A percentile compares a stretch with the other conserved stretches of the same genome.
These are phyloP conservation scores for Rhea pennata DNA, from an alignment of 2,113 vertebrate genomes.

Conservation along the genomic window DNA sequence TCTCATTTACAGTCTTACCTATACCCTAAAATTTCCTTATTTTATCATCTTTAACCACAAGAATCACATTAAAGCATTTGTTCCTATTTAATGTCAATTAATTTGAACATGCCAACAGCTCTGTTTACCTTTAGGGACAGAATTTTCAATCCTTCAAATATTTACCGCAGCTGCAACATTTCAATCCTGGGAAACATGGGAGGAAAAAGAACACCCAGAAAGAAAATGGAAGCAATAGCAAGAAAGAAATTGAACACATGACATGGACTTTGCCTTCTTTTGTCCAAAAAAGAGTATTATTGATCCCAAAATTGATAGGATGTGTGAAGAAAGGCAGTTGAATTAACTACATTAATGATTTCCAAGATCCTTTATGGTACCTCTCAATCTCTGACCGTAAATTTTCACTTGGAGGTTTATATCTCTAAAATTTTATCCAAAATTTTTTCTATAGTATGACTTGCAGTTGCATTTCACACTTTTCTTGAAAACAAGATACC, in stretches of 20 bases:
- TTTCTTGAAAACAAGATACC: not conserved
- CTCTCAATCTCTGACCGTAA: not conserved
- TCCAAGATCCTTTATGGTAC: not conserved
- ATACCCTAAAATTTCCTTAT: not conserved
- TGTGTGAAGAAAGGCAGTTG: not conserved
- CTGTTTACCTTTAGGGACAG: not conserved
- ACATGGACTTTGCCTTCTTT: not conserved
- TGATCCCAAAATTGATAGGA: accelerated
- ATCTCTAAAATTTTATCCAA: not conserved
- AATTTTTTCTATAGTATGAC: not conserved
- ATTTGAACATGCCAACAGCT: not conserved
- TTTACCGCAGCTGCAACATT: not conserved
- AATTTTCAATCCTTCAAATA: not conserved
- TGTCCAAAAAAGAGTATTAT: not conserved
- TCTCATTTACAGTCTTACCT: conserved; percentile 1
- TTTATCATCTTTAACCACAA: not conserved
- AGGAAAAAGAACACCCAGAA: not conserved
- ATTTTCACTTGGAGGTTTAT: not conserved
- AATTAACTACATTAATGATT: not conserved
- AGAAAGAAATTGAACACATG: not conserved
- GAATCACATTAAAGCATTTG: not conserved
- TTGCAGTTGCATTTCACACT: not conserved
- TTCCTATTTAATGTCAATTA: not conserved
- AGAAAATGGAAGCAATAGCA: not conserved
- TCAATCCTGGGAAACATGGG: not conserved